Evolutionary conservation across 2,888 invertebrate genomes (phyloP).

Genomic region (Hypomecis punctinalis): DNA sequence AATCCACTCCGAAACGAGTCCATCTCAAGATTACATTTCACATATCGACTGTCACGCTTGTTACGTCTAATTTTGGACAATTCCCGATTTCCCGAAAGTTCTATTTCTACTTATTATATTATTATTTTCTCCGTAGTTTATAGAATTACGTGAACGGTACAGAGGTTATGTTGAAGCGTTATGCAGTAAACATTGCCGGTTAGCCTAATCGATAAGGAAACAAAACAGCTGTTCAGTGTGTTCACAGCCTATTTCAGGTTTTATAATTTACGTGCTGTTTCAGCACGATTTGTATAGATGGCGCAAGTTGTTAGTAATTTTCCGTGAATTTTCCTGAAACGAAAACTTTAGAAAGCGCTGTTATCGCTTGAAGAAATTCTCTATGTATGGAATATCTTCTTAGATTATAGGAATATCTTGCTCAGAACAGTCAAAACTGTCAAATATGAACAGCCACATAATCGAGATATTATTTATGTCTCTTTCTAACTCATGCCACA

Average conservation of each 20-base stretch:
- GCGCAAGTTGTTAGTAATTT: slow-evolving; percentile 39
- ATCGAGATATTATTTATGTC: too few species aligned
- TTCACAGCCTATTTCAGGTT: neutral
- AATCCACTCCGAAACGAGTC: slow-evolving; percentile 50
- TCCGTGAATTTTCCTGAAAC: too few species aligned
- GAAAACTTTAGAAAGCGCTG: too few species aligned
- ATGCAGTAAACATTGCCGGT: slow-evolving; percentile 69
- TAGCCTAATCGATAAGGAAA: slow-evolving; percentile 68
- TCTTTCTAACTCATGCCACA: too few species aligned
- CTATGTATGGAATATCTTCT: too few species aligned
- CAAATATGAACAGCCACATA: too few species aligned
- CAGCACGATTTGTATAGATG: slow-evolving; percentile 48
- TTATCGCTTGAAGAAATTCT: too few species aligned
- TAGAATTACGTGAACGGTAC: slow-evolving; percentile 45
- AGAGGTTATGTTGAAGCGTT: slow-evolving; percentile 39
- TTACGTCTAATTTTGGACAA: slow-evolving; percentile 26
- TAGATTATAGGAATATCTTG: too few species aligned
- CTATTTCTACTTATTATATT: slow-evolving; percentile 20
- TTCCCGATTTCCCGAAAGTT: neutral
- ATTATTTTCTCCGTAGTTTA: slow-evolving; percentile 11
- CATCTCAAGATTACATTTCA: slow-evolving; percentile 28
- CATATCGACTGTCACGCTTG: slow-evolving; percentile 23
- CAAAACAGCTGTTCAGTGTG: slow-evolving; percentile 67
- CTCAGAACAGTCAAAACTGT: too few species aligned
- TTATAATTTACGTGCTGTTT: slow-evolving; percentile 5